Evolutionary conservation across 2,888 invertebrate species (phyloP).

Genomic region (Andrena fulva): DNA sequence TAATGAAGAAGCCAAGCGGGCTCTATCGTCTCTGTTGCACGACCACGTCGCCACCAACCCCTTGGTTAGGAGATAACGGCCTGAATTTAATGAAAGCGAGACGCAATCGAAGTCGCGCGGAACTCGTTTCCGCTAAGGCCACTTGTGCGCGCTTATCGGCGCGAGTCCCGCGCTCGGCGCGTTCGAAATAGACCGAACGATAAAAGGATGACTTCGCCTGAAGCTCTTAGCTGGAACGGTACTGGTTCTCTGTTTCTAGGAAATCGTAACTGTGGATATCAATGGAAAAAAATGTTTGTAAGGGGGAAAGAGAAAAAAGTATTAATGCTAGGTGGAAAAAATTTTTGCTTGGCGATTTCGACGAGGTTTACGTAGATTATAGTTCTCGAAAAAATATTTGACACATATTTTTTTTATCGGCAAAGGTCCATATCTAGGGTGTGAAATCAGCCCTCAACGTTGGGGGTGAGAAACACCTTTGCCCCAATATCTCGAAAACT

Average conservation of each 20-base stretch:
- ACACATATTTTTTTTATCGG: not conserved
- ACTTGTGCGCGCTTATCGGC: conserved; percentile 27
- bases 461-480: no score
- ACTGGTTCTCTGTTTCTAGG: not conserved
- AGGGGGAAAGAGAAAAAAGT: not conserved
- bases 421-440: no score
- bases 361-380: no score
- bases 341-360: no score
- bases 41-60: conserved; percentile 64
- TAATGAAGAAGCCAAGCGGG: conserved; percentile 76
- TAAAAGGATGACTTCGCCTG: not conserved
- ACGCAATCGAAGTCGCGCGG: conserved; percentile 22
- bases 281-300: not conserved
- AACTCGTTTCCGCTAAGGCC: conserved; percentile 19
- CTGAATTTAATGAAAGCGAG: conserved; percentile 55
- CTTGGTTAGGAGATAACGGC: conserved; percentile 50
- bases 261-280: conserved; percentile 4
- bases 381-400: not conserved
- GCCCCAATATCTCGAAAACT: no score
- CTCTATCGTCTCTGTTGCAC: conserved; percentile 68
- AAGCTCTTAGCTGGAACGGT: not conserved
- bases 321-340: not conserved
- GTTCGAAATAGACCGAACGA: conserved; percentile 18
- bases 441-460: no score
- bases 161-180: not conserved